Percentiles rank a stretch among this genome's conserved stretches.
Evolutionary conservation across 2,113 vertebrate species (phyloP).

Genomic region (Oryzias javanicus): DNA sequence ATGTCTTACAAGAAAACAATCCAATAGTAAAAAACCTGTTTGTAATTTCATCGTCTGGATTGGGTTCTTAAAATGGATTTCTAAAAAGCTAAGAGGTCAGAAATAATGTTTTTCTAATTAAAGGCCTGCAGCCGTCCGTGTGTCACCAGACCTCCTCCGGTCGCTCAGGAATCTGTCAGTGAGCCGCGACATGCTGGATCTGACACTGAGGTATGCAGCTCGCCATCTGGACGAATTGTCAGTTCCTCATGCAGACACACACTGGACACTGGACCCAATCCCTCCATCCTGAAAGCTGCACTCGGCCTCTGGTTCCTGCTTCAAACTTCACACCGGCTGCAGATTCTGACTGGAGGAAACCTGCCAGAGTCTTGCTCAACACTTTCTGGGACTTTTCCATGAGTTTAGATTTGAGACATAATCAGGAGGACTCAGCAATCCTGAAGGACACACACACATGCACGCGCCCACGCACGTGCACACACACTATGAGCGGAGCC

Average conservation of each 20-base stretch:
- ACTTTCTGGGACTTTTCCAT: background rate
- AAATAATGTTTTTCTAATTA: too few relatives aligned
- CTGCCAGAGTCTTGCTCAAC: background rate
- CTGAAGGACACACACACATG: slow-evolving; percentile 15
- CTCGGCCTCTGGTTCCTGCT: slow-evolving; percentile 38
- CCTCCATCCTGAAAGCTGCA: slow-evolving; percentile 35
- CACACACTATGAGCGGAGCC: background rate
- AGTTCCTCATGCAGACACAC: slow-evolving; percentile 13
- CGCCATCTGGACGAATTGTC: slow-evolving; percentile 59
- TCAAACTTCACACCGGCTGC: slow-evolving; percentile 13
- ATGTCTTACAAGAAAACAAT: too few relatives aligned
- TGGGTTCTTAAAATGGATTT: too few relatives aligned
- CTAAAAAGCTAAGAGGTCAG: too few relatives aligned
- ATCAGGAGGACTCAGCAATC: background rate
- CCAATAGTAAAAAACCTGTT: too few relatives aligned
- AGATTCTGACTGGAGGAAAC: slow-evolving; percentile 2
- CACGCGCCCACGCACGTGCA: background rate
- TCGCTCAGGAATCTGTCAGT: slow-evolving; percentile 45
- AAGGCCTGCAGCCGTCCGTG: background rate
- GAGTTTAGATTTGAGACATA: background rate
- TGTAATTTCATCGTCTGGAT: too few relatives aligned
- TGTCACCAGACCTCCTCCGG: slow-evolving; percentile 4
- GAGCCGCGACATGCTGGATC: slow-evolving; percentile 32
- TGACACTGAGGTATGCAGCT: slow-evolving; percentile 45
- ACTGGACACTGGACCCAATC: slow-evolving; percentile 3